Percentiles rank a stretch among this genome's conserved stretches.
Evolutionary conservation across 2,113 vertebrate genomes (phyloP).

Genomic region (Upupa epops): DNA sequence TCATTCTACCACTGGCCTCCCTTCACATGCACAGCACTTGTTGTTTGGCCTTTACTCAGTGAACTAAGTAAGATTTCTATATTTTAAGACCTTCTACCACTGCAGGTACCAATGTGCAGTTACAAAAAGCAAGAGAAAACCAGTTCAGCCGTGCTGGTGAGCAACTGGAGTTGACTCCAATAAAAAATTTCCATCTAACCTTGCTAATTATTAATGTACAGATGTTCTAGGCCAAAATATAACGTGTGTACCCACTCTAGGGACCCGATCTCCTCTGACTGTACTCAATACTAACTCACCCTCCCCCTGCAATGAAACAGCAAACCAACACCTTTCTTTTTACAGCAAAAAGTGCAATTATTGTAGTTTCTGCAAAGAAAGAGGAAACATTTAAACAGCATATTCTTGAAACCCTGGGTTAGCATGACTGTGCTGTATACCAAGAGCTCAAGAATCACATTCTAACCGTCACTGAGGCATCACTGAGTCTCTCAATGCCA

Average conservation of each 20-base stretch:
- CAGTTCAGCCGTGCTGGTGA: neutral
- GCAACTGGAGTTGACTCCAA: neutral
- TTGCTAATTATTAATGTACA: constrained; percentile 53
- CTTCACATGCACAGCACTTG: neutral
- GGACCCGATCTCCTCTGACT: neutral
- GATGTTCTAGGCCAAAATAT: constrained; percentile 35
- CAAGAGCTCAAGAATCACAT: neutral
- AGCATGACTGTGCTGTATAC: neutral
- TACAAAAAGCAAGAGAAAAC: constrained; percentile 54
- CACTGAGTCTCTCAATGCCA: neutral
- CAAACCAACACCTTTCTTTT: neutral
- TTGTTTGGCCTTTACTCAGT: neutral
- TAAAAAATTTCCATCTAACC: constrained; percentile 33
- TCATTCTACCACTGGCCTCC: constrained; percentile 3
- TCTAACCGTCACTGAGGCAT: neutral
- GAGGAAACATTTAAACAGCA: neutral
- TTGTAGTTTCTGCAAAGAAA: neutral
- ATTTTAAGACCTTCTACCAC: constrained; percentile 33
- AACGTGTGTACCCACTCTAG: neutral
- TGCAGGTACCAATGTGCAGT: neutral
- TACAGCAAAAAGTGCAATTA: neutral
- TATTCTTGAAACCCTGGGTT: neutral
- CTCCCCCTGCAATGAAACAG: neutral
- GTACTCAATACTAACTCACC: neutral
- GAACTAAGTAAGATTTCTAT: constrained; percentile 1